These are phyloP conservation scores for Gastrophysa polygoni DNA, from an alignment of 2,888 invertebrate genomes.

Conservation along the genomic window DNA sequence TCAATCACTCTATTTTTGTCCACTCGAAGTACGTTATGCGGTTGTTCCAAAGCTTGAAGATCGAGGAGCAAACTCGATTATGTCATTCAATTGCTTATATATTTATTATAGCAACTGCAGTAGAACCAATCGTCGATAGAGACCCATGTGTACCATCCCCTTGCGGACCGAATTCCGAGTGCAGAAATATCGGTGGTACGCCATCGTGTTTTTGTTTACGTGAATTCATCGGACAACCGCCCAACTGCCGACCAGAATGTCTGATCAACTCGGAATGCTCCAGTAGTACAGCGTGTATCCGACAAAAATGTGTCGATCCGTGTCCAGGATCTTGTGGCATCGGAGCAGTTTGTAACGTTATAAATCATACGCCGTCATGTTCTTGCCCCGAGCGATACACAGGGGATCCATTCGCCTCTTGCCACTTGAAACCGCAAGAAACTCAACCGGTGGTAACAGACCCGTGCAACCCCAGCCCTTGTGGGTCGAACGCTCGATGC, in stretches of 20 bases:
- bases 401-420: conserved; percentile 79
- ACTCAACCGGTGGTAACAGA: conserved; percentile 45
- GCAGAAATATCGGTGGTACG: conserved; percentile 69
- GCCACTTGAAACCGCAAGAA: conserved; percentile 62
- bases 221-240: conserved; percentile 75
- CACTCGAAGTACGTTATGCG: too few relatives aligned
- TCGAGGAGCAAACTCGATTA: too few relatives aligned
- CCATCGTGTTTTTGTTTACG: conserved; percentile 77
- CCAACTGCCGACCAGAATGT: conserved; percentile 81
- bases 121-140: conserved; percentile 46
- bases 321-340: conserved; percentile 80
- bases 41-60: too few relatives aligned
- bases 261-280: conserved; percentile 76
- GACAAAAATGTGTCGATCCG: conserved; percentile 76
- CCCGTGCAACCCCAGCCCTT: conserved; percentile 70
- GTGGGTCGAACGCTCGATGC: conserved; percentile 68
- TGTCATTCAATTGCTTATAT: too few relatives aligned
- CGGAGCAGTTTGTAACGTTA: conserved; percentile 74
- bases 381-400: conserved; percentile 73
- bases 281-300: conserved; percentile 74
- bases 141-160: conserved; percentile 80
- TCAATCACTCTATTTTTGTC: too few relatives aligned
- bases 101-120: neutral
- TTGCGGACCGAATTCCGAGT: conserved; percentile 80
- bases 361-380: conserved; percentile 78